Evolutionary conservation across 2,113 vertebrate genomes (phyloP).

Genomic region (Bufo gargarizans): DNA sequence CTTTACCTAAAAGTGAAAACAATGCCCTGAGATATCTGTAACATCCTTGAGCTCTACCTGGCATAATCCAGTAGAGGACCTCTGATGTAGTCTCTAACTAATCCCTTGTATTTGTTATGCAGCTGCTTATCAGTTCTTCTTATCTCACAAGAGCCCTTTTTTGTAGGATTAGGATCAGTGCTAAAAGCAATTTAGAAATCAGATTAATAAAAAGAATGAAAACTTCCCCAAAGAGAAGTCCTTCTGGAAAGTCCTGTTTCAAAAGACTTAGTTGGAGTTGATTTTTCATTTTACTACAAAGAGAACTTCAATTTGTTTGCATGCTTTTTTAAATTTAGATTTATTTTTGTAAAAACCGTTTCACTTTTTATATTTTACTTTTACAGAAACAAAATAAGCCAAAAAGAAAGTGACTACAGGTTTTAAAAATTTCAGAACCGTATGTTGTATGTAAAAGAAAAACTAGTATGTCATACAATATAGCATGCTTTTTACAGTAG

Average conservation of each 20-base stretch:
- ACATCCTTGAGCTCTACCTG: conserved; percentile 19
- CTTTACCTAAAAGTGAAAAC: conserved; percentile 26
- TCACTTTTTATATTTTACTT: too few species aligned
- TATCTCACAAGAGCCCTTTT: conserved; percentile 31
- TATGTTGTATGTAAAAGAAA: too few species aligned
- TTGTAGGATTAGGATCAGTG: conserved; percentile 45
- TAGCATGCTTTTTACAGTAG: too few species aligned
- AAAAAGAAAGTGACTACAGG: too few species aligned
- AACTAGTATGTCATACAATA: too few species aligned
- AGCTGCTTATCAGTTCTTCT: conserved; percentile 36
- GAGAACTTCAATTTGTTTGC: neutral
- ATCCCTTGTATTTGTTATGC: conserved; percentile 30
- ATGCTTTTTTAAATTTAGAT: too few species aligned
- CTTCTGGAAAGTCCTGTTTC: neutral
- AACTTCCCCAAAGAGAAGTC: conserved; percentile 12
- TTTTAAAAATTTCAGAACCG: too few species aligned
- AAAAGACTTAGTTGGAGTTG: conserved; percentile 9
- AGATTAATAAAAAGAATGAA: conserved; percentile 1
- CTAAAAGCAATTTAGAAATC: conserved; percentile 44
- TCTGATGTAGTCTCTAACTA: neutral
- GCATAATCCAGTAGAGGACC: neutral
- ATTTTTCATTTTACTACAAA: conserved; percentile 10
- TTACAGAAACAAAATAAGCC: too few species aligned
- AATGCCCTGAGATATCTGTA: neutral
- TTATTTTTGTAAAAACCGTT: too few species aligned